These are phyloP conservation scores for Hemicentrotus pulcherrimus DNA, from an alignment of 35 echinoderm and acorn worm species.

Conservation along the genomic window DNA sequence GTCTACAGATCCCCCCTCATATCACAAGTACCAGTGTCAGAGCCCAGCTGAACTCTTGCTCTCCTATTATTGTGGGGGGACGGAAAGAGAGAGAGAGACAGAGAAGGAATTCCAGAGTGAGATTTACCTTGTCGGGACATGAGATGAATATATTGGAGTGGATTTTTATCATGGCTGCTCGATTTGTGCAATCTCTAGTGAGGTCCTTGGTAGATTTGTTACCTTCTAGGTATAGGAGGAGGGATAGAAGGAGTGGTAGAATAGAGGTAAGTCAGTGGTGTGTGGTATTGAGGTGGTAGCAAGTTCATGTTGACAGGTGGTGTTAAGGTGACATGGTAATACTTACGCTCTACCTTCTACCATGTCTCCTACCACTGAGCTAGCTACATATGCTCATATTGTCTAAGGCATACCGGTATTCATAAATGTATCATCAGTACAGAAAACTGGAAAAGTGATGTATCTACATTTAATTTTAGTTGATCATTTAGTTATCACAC, in stretches of 20 bases:
- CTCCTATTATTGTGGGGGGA: not conserved
- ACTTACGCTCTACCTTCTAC: no score
- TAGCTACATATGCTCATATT: no score
- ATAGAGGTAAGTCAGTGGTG: constrained; percentile 1
- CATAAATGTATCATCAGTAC: no score
- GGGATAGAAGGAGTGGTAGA: not conserved
- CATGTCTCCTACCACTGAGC: no score
- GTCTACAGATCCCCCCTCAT: not conserved
- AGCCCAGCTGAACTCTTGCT: not conserved
- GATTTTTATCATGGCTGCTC: constrained; percentile 2
- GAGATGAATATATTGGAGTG: constrained; percentile 17
- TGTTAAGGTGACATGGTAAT: no score
- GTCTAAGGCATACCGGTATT: no score
- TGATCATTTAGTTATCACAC: no score
- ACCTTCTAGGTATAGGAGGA: not conserved
- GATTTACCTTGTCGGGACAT: not conserved
- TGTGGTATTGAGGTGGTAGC: not conserved
- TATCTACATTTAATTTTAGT: no score
- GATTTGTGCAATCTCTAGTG: not conserved
- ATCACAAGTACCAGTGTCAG: not conserved
- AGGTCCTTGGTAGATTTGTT: not conserved
- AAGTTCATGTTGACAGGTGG: not conserved
- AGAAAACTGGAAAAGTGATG: no score
- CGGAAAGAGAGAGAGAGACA: not conserved
- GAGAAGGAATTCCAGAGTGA: not conserved